Base-by-base conservation (phyloP, 2,888 invertebrate species). In the Zelleria hepariella region DNA sequence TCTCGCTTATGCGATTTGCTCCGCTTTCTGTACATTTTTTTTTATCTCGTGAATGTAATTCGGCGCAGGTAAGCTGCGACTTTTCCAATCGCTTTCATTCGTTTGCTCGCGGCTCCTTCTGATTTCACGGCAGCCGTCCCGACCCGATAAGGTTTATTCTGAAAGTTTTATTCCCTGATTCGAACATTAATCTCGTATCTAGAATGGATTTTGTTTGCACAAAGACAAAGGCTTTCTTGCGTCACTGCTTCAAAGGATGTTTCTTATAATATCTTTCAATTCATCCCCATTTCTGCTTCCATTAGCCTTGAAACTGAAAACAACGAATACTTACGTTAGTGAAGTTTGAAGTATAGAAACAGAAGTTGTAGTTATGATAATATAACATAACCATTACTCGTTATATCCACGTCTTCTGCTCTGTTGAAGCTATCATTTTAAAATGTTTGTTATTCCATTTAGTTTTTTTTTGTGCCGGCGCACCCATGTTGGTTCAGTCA, bases 1-100 rank as follows among this genome's bases (percentile, higher is more conserved):
- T 74, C 74, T 70, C 71, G 71, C 71, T 76, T 74, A 73, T 74
- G 70, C 72, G 73, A 78, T 80, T 78, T 75, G 71, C 72, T 77
- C 68, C 69, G 66, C 65, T 68, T 72, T 67, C 71, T 71, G 69
- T 73, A 67, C 64, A 42, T 68, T 69, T 65, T 63, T 67, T 64
- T 63, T 59, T 64, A 57, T 61, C 62, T 64, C 32, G 57, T 57
- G 59, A 24, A 61, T 59, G 61, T 64, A 60, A 64, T 61, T 60
- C 54, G 52, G 60, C 56, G 60, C 47, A 58, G 56, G 49, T 60
- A 42, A 54, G 20, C 48, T 52, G 47, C 58, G 58, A 49, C 47
- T 57, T 47, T 48, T 57, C 47, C 48, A 24, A 57, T 48, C 23
- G 57, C 24, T 48, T 57, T 57, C 48, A 48, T 57, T 48, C 48